Conservation (phyloP, 2,888 invertebrate species). For the Philaethria dido region DNA sequence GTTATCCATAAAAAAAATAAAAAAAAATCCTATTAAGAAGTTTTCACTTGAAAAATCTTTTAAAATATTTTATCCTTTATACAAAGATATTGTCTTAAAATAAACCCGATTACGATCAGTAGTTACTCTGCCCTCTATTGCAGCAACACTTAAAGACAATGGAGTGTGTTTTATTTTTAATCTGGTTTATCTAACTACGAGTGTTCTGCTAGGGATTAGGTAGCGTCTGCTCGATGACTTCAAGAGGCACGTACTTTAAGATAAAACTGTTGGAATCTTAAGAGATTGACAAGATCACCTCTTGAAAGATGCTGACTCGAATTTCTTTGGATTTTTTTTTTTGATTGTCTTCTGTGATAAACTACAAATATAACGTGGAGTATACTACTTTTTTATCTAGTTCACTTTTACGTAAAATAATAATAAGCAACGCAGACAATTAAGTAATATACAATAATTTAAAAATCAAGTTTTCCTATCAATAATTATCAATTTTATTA, state of each 20-base stretch:
- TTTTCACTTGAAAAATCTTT: no score
- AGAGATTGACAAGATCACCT: slow-evolving; percentile 23
- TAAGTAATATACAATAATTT: no score
- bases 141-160: slow-evolving; percentile 51
- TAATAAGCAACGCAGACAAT: no score
- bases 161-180: slow-evolving; percentile 56
- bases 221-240: slow-evolving; percentile 45
- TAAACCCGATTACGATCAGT: slow-evolving; percentile 22
- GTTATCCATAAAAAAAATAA: no score
- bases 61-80: no score
- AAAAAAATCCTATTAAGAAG: no score
- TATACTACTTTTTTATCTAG: neutral
- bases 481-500: neutral
- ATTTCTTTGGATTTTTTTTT: neutral
- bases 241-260: slow-evolving; percentile 40
- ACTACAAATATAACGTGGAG: neutral
- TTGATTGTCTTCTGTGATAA: neutral
- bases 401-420: no score
- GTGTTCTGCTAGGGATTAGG: slow-evolving; percentile 53
- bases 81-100: slow-evolving; percentile 12
- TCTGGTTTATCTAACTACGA: slow-evolving; percentile 56
- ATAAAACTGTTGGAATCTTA: slow-evolving; percentile 30
- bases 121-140: slow-evolving; percentile 47
- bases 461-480: no score
- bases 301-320: slow-evolving; percentile 18